Percentiles rank a stretch among this genome's conserved stretches.
Conservation (phyloP, 2,888 invertebrate species). For the Amblyteles armatorius region DNA sequence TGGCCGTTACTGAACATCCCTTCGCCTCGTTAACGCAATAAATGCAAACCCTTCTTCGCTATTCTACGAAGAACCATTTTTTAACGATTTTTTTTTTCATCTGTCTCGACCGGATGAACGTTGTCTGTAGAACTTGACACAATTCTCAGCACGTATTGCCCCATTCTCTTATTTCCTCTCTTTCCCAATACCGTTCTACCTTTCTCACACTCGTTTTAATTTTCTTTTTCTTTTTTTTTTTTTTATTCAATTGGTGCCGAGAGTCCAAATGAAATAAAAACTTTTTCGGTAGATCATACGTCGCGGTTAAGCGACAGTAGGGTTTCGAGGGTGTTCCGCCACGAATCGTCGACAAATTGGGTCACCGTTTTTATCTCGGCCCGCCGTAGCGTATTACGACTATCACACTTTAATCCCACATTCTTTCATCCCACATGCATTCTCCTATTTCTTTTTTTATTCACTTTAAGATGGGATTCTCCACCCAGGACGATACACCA, state of each 20-base stretch:
- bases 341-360: slow-evolving; percentile 22
- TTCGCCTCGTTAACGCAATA: too few species aligned
- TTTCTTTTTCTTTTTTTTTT: not conserved
- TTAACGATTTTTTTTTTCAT: too few species aligned
- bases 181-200: not conserved
- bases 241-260: slow-evolving; percentile 34
- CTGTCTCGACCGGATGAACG: not conserved
- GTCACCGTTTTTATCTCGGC: slow-evolving; percentile 26
- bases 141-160: slow-evolving; percentile 30
- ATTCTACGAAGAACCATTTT: too few species aligned
- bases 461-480: not conserved
- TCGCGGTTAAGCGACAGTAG: slow-evolving; percentile 1
- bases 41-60: not conserved
- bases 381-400: slow-evolving; percentile 2
- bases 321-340: slow-evolving; percentile 26
- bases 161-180: not conserved
- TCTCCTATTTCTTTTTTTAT: not conserved
- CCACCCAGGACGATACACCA: not conserved
- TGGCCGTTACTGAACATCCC: too few species aligned
- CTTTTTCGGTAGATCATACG: slow-evolving; percentile 46
- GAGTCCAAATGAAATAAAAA: slow-evolving; percentile 45
- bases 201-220: not conserved
- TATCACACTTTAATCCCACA: slow-evolving; percentile 9
- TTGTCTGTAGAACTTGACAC: slow-evolving; percentile 20
- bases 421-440: not conserved